Base-by-base conservation (phyloP, 2,113 vertebrate genomes). In the Suncus etruscus region DNA sequence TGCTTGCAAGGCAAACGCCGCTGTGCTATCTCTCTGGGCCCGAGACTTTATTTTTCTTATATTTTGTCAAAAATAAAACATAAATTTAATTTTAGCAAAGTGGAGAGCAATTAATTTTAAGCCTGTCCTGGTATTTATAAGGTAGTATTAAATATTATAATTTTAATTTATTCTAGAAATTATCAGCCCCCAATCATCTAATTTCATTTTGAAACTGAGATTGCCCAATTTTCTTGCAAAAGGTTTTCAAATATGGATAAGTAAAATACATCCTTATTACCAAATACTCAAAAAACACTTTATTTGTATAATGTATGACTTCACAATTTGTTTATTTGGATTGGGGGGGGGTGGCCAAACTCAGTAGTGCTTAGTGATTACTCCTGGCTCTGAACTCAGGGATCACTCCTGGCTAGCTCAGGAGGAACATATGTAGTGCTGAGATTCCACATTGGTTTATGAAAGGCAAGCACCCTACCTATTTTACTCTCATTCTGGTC, bases 151-250 rank as follows among this genome's bases (percentile, higher is more conserved):
- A 97, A 32, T 31, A 83, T 83, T 82, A 87, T 54, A 16, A 83
- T 75, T 82, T 92, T 68, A 97, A 95, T 82, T 83, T 91, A 90
- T 92, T 90, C 54, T 94, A 96, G 79, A 95, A 81, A 96, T 89
- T 97, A 91, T 96, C 81, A 97, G 85, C 91, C 88, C 92, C n/a
- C 39, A 39, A 95, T 94, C 92, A 58, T 58, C 92, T 96, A 97
- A 96, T 96, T 90, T 92, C 93, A 97, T 73, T 97, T 96, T 92
- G 92, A 95, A 91, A 94, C 96, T 96, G 97, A 95, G 96, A 95
- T 96, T 39, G 77, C 81, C 92, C 96, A 96, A 82, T 97, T 96
- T 94, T 87, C 74, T 96, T 96, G 87, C 66, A 73, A 89, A 85
- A 72, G 58, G 50, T 25, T 63, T 78, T 79, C 7, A 84, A 83